A percentile compares a stretch with the other conserved stretches of the same genome.
These are phyloP conservation scores for Alcedo quadribrachys DNA, from an alignment of 2,797 vertebrate genomes.

Conservation along the genomic window DNA sequence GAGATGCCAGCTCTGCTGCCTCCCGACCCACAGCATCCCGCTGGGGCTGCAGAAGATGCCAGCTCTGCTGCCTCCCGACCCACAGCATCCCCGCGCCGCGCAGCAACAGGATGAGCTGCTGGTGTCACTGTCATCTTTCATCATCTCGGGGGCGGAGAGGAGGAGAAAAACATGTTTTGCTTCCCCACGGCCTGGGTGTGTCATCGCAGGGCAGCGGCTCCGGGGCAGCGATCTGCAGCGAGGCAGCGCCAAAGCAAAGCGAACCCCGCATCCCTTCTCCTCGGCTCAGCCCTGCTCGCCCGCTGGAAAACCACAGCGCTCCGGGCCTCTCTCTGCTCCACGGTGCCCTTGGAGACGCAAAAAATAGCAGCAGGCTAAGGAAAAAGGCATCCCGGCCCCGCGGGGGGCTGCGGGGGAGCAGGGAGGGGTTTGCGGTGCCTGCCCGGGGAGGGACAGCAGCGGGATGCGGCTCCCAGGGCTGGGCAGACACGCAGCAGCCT, in stretches of 20 bases:
- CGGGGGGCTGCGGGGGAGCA: too few species aligned
- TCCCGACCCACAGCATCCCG: too few species aligned
- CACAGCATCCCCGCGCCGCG: neutral
- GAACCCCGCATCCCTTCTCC: neutral
- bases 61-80: too few species aligned
- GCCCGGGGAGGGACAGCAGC: rapidly evolving
- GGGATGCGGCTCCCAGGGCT: rapidly evolving
- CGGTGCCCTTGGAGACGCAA: neutral
- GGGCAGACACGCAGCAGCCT: neutral
- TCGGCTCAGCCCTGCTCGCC: neutral
- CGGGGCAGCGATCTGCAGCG: neutral
- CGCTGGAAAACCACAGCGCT: neutral
- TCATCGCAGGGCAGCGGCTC: neutral
- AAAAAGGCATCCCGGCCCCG: neutral
- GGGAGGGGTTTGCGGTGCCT: too few species aligned
- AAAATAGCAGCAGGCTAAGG: constrained; percentile 21
- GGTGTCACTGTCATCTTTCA: neutral
- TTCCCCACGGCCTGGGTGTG: neutral
- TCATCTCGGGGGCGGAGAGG: neutral
- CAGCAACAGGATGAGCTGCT: neutral
- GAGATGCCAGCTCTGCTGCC: too few species aligned
- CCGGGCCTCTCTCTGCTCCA: neutral
- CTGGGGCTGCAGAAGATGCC: too few species aligned
- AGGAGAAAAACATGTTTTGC: constrained; percentile 43
- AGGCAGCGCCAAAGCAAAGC: neutral